A percentile compares a stretch with the other conserved stretches of the same genome.
These are phyloP conservation scores for Spheniscus humboldti DNA, from an alignment of 2,797 vertebrate species.

Conservation along the genomic window DNA sequence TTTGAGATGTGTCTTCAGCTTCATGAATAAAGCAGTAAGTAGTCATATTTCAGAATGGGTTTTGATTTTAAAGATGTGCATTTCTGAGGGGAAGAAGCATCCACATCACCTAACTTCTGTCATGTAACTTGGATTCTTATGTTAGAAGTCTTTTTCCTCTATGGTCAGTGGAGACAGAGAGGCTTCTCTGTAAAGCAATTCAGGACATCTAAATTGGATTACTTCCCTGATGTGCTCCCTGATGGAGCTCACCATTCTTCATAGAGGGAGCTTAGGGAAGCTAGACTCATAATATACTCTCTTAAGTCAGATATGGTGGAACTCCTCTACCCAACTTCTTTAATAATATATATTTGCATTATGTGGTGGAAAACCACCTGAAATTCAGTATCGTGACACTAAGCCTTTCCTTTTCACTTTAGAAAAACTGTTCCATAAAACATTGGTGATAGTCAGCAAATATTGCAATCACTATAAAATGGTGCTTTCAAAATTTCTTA, in stretches of 20 bases:
- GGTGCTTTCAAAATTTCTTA: background rate
- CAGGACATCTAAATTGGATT: background rate
- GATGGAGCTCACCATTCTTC: background rate
- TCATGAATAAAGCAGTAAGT: rapidly evolving
- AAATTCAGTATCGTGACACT: background rate
- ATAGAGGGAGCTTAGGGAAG: background rate
- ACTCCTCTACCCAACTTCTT: background rate
- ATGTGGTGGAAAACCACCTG: background rate
- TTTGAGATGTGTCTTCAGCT: background rate
- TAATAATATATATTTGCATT: background rate
- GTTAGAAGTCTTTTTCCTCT: background rate
- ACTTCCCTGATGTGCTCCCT: background rate
- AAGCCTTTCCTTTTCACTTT: background rate
- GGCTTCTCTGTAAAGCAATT: background rate
- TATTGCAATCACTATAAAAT: background rate
- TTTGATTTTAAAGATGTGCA: background rate
- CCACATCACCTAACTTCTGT: background rate
- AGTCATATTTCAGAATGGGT: background rate
- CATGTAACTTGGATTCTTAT: rapidly evolving
- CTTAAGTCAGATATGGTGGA: background rate
- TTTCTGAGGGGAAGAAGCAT: background rate
- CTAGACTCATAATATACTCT: background rate
- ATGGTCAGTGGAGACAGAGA: background rate
- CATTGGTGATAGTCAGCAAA: background rate
- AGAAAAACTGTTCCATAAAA: background rate